Percentiles rank a stretch among this genome's conserved stretches.
Conservation (phyloP, 2,797 vertebrate species). For the Hapalemur alaotrensis region DNA sequence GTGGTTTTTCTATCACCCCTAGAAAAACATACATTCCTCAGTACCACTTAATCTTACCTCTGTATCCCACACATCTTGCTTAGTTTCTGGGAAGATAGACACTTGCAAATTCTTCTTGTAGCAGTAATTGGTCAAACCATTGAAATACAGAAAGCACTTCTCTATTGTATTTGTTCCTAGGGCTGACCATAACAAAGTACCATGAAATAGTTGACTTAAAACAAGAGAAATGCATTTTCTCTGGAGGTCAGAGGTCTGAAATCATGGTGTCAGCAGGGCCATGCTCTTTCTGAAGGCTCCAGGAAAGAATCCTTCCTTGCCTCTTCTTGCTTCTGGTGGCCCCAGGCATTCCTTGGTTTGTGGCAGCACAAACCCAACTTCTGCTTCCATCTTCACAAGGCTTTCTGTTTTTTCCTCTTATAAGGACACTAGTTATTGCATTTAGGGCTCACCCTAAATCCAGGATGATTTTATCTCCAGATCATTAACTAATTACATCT, state of each 20-base stretch:
- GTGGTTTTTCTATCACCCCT: background rate
- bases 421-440: background rate
- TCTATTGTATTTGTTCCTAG: background rate
- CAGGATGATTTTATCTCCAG: background rate
- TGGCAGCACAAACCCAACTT: background rate
- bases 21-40: background rate
- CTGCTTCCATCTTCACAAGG: background rate
- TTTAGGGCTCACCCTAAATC: background rate
- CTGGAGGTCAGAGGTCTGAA: background rate
- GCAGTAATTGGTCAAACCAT: background rate
- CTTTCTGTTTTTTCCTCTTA: background rate
- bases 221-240: background rate
- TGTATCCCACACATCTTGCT: background rate
- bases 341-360: background rate
- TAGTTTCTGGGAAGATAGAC: background rate
- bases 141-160: background rate
- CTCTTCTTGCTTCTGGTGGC: background rate
- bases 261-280: background rate
- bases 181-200: background rate
- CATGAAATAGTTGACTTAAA: background rate
- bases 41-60: background rate
- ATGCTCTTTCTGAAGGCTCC: background rate
- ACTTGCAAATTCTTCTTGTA: background rate
- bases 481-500: background rate
- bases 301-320: background rate